phyloP scores from a whole-genome alignment of 2,113 vertebrate species.

The Caranx ignobilis region DNA sequence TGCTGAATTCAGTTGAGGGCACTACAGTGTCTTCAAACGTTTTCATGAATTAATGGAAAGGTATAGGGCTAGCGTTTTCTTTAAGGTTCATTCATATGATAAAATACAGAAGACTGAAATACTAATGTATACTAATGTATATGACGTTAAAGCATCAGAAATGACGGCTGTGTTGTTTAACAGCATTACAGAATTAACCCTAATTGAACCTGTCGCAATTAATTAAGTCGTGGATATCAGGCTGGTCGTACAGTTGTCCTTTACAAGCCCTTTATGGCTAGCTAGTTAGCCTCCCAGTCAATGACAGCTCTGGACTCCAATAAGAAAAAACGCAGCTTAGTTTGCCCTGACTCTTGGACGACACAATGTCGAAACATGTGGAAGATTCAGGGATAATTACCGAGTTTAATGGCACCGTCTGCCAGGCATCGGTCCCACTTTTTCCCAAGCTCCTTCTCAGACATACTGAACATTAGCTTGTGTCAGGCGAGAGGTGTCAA shows the following conservation, averaged over 20 bases:
- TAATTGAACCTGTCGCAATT: background rate
- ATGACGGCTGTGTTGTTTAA: accelerated
- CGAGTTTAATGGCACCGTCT: constrained; percentile 91
- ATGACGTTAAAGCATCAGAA: background rate
- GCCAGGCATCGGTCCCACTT: constrained; percentile 97
- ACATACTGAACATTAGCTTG: constrained; percentile 82
- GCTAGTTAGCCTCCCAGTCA: constrained; percentile 73
- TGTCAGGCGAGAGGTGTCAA: constrained; percentile 56
- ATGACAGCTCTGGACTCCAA: constrained; percentile 59
- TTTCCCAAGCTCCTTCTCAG: constrained; percentile 92
- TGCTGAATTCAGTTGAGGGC: background rate
- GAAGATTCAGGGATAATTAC: constrained; percentile 78
- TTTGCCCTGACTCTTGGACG: background rate
- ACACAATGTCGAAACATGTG: background rate
- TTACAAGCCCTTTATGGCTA: constrained; percentile 62
- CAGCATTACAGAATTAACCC: background rate
- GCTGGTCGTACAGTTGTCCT: constrained; percentile 59
- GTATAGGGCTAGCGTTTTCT: background rate
- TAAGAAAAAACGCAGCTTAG: background rate
- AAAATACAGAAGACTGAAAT: background rate
- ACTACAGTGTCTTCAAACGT: background rate
- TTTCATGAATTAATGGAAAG: background rate
- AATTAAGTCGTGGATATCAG: background rate
- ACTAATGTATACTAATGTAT: background rate
- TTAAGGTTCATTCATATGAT: background rate